These are phyloP conservation scores for Thermophis baileyi DNA, from an alignment of 2,113 vertebrate genomes.

Conservation along the genomic window DNA sequence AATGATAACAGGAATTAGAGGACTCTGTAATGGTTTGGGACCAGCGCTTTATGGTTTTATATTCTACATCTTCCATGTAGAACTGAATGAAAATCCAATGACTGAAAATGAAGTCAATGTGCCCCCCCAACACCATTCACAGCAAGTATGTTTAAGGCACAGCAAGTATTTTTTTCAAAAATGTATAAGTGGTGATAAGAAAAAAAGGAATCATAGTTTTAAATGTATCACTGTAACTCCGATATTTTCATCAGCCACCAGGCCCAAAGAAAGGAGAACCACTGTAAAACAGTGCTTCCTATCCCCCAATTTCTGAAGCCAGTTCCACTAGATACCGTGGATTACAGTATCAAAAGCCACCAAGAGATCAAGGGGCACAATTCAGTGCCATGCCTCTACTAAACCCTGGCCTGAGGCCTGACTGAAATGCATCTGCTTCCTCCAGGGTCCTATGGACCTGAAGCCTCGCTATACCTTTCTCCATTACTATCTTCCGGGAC, in stretches of 20 bases:
- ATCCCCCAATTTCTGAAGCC: neutral
- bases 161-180: conserved; percentile 64
- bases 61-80: conserved; percentile 89
- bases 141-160: conserved; percentile 69
- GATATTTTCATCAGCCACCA: neutral
- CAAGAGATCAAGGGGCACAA: neutral
- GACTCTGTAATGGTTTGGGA: conserved; percentile 85
- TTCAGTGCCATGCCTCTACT: neutral
- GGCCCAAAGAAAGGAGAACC: neutral
- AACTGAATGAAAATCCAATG: conserved; percentile 79
- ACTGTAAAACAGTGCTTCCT: neutral
- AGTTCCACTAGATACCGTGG: neutral
- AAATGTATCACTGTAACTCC: neutral
- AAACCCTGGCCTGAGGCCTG: neutral
- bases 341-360: neutral
- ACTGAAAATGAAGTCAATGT: conserved; percentile 60
- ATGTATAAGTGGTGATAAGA: neutral
- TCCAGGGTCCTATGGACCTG: neutral
- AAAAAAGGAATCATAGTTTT: neutral
- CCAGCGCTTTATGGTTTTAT: conserved; percentile 88
- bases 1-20: conserved; percentile 87
- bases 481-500: neutral
- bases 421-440: neutral
- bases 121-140: conserved; percentile 68
- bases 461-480: neutral